These are phyloP conservation scores for Microcebus ravelobensis DNA, from an alignment of 2,113 vertebrate genomes.

Conservation along the genomic window DNA sequence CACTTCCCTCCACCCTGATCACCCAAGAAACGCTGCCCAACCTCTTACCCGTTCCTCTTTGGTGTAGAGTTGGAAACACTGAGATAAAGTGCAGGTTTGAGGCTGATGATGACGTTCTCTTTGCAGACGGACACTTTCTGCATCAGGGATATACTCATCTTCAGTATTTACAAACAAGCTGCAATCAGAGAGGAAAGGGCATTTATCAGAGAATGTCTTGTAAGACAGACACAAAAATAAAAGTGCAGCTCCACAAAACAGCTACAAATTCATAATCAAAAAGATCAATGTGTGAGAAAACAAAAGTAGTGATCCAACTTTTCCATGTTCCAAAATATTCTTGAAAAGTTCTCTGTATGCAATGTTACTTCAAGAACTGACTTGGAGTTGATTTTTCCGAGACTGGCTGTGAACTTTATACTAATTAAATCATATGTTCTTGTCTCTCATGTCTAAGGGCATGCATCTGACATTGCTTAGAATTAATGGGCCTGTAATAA, in stretches of 20 bases:
- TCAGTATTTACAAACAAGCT: constrained; percentile 96
- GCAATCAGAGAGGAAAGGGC: constrained; percentile 36
- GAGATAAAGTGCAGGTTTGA: constrained; percentile 96
- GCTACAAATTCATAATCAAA: background rate
- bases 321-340: background rate
- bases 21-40: background rate
- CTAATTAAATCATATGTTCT: background rate
- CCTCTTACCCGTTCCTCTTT: constrained; percentile 97
- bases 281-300: background rate
- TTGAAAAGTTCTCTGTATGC: background rate
- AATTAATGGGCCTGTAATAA: background rate
- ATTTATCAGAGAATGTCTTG: background rate
- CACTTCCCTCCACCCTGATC: background rate
- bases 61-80: constrained; percentile 99
- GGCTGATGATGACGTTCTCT: constrained; percentile 96
- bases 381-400: background rate
- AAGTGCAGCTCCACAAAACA: background rate
- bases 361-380: background rate
- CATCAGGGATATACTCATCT: constrained; percentile 97
- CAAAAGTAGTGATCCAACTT: background rate
- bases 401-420: background rate
- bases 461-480: background rate
- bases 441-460: background rate
- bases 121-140: constrained; percentile 97
- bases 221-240: background rate